Conservation (phyloP, 2,113 vertebrate species). For the Malurus alboscapulatus region DNA sequence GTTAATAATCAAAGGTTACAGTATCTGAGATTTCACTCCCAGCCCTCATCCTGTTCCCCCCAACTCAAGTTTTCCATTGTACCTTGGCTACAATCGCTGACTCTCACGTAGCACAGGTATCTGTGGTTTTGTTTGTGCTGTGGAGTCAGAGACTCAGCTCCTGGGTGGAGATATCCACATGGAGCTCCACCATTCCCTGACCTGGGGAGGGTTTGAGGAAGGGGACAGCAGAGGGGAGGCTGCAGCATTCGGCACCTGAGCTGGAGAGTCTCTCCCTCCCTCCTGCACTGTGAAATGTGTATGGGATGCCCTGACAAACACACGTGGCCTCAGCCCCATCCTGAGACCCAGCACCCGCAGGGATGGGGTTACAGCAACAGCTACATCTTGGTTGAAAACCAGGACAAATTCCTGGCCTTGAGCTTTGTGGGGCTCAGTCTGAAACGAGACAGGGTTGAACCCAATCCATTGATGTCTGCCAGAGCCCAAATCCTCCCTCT, state of each 20-base stretch:
- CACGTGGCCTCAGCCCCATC: accelerated
- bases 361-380: neutral
- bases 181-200: neutral
- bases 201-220: neutral
- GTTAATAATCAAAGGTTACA: neutral
- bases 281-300: neutral
- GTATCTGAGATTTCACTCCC: neutral
- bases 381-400: neutral
- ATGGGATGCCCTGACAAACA: neutral
- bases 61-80: neutral
- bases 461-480: neutral
- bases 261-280: neutral
- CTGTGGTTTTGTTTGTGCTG: neutral
- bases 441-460: neutral
- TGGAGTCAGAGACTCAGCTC: neutral
- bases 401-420: neutral
- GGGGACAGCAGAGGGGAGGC: neutral
- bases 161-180: neutral
- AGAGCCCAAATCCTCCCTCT: neutral
- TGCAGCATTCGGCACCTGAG: neutral
- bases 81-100: neutral
- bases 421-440: neutral
- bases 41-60: neutral
- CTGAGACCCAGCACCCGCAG: accelerated
- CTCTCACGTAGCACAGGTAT: neutral